Base-by-base conservation (phyloP, 2,113 vertebrate species). In the Rhegmatorhina hoffmannsi region DNA sequence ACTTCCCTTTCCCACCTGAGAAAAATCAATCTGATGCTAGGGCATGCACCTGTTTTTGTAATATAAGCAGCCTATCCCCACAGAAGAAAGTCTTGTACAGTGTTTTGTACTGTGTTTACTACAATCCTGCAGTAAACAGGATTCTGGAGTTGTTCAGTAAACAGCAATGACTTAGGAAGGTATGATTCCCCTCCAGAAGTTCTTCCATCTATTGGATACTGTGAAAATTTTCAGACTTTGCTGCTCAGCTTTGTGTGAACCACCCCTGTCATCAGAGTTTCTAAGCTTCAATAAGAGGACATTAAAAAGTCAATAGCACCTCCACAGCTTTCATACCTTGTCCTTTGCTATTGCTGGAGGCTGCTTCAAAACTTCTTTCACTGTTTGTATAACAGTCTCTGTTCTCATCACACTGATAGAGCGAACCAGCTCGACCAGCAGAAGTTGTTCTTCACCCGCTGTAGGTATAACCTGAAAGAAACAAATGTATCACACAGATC, bases 331-430 rank as follows among this genome's bases (percentile, higher is more conserved):
- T 80, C 95, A 43, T 91, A 99, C 99, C 98, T 99, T 99, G 92
- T 99, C 99, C 91, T 99, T 99, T 64, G 98, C 99, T 64, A 99
- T 99, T 80, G 99, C 99, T 59, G 99, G 99, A 17, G 99, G 99
- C 95, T 99, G 99, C 96, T 99, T 99, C 91, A 99, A 97, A 92
- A 99, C 99, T 92, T 99, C 99, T 96, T 99, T 99, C 83, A 99
- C 99, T 5, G 99, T 99, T 91, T 99, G 99, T 95, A 99, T 99
- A n/a, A 99, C 99, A 0, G 99, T 99, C 94, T 99, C 99, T 3
- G 98, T 99, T 91, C 99, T 98, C 99, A 99, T 99, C 78, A 99
- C 99, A 26, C 99, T 99, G 90, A 99, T 99, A 2, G 99, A 99
- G 12, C 99, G 99, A 87, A 99, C 99, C 90, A 99, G 97, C 94